Evolutionary conservation across 2,113 vertebrate genomes (phyloP).

Genomic region (Polyodon spathula): DNA sequence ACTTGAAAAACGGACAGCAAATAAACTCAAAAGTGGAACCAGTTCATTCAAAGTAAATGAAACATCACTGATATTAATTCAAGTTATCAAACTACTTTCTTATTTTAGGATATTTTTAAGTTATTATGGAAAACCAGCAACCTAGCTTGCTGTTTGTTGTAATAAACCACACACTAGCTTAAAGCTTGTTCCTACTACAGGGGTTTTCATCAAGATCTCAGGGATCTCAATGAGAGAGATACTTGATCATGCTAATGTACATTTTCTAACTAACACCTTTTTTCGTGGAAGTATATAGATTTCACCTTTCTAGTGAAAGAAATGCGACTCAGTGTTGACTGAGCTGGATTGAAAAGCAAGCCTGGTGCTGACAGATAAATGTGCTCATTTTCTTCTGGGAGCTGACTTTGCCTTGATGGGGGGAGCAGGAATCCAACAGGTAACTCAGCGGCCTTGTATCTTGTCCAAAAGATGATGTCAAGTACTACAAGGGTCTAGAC

Average conservation of each 20-base stretch:
- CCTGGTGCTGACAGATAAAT: slow-evolving; percentile 97
- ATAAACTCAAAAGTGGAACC: too few species aligned
- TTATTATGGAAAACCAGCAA: too few species aligned
- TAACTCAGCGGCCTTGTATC: slow-evolving; percentile 68
- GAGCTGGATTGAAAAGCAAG: slow-evolving; percentile 88
- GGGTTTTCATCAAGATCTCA: slow-evolving; percentile 35
- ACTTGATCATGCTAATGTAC: slow-evolving; percentile 79
- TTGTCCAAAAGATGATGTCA: slow-evolving; percentile 74
- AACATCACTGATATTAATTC: too few species aligned
- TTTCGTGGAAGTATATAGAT: slow-evolving; percentile 72
- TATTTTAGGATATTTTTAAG: too few species aligned
- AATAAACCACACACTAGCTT: too few species aligned
- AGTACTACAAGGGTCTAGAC: slow-evolving; percentile 60
- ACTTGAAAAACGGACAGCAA: too few species aligned
- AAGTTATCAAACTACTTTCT: too few species aligned
- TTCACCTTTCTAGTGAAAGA: slow-evolving; percentile 81
- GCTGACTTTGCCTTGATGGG: slow-evolving; percentile 72
- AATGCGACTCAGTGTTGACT: slow-evolving; percentile 77
- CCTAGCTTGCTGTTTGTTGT: too few species aligned
- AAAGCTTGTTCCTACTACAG: not conserved
- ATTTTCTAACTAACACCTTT: slow-evolving; percentile 90
- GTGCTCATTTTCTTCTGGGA: slow-evolving; percentile 94
- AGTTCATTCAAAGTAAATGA: too few species aligned
- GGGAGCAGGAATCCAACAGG: slow-evolving; percentile 71
- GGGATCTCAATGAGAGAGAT: slow-evolving; percentile 47